These are phyloP conservation scores for Paracyclopina nana DNA, from an alignment of 1,140 invertebrate species.

Conservation along the genomic window DNA sequence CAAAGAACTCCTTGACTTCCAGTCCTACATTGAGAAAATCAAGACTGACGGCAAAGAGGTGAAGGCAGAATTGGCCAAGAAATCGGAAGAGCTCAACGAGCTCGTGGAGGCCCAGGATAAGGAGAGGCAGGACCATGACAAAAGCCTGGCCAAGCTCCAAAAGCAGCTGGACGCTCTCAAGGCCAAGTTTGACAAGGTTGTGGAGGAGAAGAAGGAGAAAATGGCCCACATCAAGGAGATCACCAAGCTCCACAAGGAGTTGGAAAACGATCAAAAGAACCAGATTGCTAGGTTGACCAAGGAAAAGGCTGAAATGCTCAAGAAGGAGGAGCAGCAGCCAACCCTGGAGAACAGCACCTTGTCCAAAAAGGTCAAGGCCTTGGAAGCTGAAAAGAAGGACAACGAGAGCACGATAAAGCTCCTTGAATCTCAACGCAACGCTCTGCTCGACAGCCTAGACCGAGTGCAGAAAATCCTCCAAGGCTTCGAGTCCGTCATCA, in stretches of 20 bases:
- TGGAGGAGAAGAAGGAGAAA: not conserved
- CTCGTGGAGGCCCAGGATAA: not conserved
- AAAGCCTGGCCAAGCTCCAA: not conserved
- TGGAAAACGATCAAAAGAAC: not conserved
- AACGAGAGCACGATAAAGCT: not conserved
- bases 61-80: not conserved
- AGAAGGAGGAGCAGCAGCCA: not conserved
- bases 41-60: not conserved
- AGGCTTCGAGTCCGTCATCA: slow-evolving; percentile 1
- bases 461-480: not conserved
- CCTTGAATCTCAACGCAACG: slow-evolving; percentile 2
- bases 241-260: not conserved
- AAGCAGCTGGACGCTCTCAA: not conserved
- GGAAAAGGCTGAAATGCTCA: not conserved
- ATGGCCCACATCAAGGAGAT: not conserved
- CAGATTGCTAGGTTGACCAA: slow-evolving; percentile 5
- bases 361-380: slow-evolving; percentile 2
- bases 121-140: not conserved
- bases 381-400: not conserved
- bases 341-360: not conserved
- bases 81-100: slow-evolving; percentile 9
- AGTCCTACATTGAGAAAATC: not conserved
- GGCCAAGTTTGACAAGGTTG: not conserved
- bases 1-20: not conserved
- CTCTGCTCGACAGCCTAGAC: slow-evolving; percentile 6